Evolutionary conservation across 2,888 invertebrate genomes (phyloP).

Genomic region (Desoria tigrina): DNA sequence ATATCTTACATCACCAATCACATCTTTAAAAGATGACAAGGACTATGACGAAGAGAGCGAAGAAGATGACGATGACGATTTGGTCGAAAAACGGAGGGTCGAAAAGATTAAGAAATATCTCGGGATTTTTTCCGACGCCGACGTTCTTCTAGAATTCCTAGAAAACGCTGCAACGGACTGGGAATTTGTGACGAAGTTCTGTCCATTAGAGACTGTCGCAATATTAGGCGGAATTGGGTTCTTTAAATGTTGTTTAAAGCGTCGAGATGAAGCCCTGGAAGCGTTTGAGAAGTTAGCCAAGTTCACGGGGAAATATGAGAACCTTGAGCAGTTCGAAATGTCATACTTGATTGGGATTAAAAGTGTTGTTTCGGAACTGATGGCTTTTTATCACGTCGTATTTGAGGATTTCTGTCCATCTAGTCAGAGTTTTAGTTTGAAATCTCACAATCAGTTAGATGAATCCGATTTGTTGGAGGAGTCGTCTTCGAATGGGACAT

Average conservation of each 20-base stretch:
- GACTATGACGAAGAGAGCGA: constrained; percentile 6
- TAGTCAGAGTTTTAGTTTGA: too few relatives aligned
- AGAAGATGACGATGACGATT: constrained; percentile 15
- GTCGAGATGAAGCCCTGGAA: not conserved
- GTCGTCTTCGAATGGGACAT: too few relatives aligned
- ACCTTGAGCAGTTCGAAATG: not conserved
- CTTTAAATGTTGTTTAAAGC: not conserved
- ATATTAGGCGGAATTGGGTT: not conserved
- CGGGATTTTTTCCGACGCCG: not conserved
- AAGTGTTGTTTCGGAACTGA: not conserved
- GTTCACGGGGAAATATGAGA: not conserved
- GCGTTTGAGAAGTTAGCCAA: not conserved
- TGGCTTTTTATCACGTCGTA: not conserved
- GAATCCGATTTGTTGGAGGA: too few relatives aligned
- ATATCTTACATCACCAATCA: not conserved
- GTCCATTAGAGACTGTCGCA: constrained; percentile 10
- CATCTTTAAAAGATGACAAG: not conserved
- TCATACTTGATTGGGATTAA: not conserved
- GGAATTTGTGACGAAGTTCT: not conserved
- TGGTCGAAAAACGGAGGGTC: not conserved
- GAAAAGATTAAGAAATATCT: constrained; percentile 13
- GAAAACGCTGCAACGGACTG: not conserved
- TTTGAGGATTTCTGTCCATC: too few relatives aligned
- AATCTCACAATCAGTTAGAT: too few relatives aligned
- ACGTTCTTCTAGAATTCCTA: not conserved